Base-by-base conservation (phyloP, 2,113 vertebrate species). In the Vimba vimba region DNA sequence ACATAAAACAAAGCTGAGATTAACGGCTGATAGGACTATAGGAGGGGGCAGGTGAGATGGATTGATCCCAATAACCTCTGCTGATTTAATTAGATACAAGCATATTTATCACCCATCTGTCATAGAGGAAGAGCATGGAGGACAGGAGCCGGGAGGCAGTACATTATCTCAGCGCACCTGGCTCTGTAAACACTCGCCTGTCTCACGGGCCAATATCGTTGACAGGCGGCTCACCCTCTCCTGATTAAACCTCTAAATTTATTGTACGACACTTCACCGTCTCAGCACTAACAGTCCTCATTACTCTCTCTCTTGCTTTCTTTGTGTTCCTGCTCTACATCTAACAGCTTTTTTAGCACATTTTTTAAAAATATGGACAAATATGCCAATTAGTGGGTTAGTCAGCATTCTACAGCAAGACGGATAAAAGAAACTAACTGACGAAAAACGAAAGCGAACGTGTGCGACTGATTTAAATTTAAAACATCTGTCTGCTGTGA, bases 71-170 rank as follows among this genome's bases (percentile, higher is more conserved):
- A 60, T 57, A 79, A 82, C 50, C 57, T 82, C 79, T 83, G 73
- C 73, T 69, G 83, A 85, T 82, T 82, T 68, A 88, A 85, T 88
- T 82, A 80, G 78, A 85, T 68, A 81, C 78, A 76, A 59, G 78
- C 77, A 80, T 19, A 77, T 85, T 85, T 45, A 78, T 85, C 83
- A 85, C 71, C 47, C 30, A 43, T 76, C 73, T 52, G 79, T 85
- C 78, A 25, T 69, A 57, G 27, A 36, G 71, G 68, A 15, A 60
- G 25, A 60, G 45, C 74, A 47, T 25, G 12, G 30, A 60, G 55
- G 74, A 71, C 50, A 64, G 64, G 30, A 47, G 78, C 52, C 25
- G 55, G n/a, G n/a, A 27, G 60, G 30, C 52, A 50, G 75, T 73
- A 47, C 21, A 60, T 73, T 74, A 59, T 25, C 64, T 74, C 68